These are phyloP conservation scores for Pegea sp. DNA, from an alignment of 23 tunicate genomes.

Conservation along the genomic window DNA sequence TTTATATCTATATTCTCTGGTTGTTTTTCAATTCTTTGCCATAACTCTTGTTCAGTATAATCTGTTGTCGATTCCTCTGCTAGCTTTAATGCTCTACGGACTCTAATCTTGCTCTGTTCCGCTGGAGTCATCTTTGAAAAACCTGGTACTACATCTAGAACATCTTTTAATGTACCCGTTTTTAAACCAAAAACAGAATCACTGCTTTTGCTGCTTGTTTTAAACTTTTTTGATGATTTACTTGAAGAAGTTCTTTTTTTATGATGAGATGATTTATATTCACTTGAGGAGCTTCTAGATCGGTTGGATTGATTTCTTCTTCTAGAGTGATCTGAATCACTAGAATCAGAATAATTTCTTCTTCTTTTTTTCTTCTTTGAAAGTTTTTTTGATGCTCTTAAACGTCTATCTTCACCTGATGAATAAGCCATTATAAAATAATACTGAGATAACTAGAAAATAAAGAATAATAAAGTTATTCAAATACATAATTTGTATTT, in stretches of 20 bases:
- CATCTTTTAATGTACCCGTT: conserved; percentile 10
- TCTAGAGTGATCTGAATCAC: not conserved
- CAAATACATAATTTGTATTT: no score
- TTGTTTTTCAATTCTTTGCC: not conserved
- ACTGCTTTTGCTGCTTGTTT: not conserved
- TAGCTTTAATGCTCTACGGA: conserved; percentile 22
- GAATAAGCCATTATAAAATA: no score
- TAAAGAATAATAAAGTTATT: no score
- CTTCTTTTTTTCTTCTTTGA: not conserved
- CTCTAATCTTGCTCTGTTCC: conserved; percentile 31
- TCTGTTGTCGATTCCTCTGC: conserved; percentile 13
- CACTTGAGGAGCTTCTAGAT: not conserved
- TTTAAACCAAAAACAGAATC: not conserved
- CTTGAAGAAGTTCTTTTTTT: not conserved
- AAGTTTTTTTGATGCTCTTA: not conserved
- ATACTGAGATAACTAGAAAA: no score
- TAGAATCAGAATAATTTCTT: not conserved
- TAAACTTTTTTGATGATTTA: not conserved
- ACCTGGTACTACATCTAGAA: conserved; percentile 43
- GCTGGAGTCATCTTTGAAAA: conserved; percentile 60
- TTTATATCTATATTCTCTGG: not conserved
- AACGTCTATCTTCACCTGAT: no score
- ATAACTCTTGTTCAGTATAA: not conserved
- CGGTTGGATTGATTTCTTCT: not conserved
- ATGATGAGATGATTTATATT: not conserved